Evolutionary conservation across 2,797 vertebrate species (phyloP).

Genomic region (Arrhamphus sclerolepis): DNA sequence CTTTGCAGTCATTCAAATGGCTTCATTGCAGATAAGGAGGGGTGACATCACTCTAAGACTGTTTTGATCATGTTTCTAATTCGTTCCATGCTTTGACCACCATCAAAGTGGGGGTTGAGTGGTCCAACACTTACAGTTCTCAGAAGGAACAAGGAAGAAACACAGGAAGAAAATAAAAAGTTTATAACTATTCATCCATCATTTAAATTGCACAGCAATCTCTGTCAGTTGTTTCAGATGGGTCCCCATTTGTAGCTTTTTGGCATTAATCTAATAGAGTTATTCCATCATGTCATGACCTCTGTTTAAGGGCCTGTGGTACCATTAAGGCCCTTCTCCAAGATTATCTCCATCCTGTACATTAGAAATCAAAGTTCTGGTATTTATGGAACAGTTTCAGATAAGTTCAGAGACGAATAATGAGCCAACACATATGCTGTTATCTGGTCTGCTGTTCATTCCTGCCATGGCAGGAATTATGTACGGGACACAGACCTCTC

Average conservation of each 20-base stretch:
- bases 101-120: constrained; percentile 23
- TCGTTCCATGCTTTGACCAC: constrained; percentile 69
- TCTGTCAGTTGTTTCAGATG: constrained; percentile 49
- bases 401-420: constrained; percentile 48
- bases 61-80: constrained; percentile 77
- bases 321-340: constrained; percentile 60
- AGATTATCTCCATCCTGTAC: constrained; percentile 72
- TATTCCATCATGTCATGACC: constrained; percentile 75
- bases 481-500: constrained; percentile 27
- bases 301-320: constrained; percentile 68
- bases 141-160: constrained; percentile 26
- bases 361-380: constrained; percentile 67
- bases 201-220: constrained; percentile 60
- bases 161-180: constrained; percentile 21
- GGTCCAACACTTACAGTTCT: constrained; percentile 46
- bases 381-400: constrained; percentile 59
- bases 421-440: constrained; percentile 27
- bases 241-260: constrained; percentile 66
- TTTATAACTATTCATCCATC: constrained; percentile 69
- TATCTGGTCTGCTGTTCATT: constrained; percentile 53
- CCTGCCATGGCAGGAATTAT: constrained; percentile 61
- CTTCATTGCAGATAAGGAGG: constrained; percentile 61
- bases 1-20: constrained; percentile 56
- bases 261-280: constrained; percentile 70
- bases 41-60: constrained; percentile 70